Percentiles rank a stretch among this genome's conserved stretches.
phyloP scores from a whole-genome alignment of 2,888 invertebrate species.

The Andrena bicolor region DNA sequence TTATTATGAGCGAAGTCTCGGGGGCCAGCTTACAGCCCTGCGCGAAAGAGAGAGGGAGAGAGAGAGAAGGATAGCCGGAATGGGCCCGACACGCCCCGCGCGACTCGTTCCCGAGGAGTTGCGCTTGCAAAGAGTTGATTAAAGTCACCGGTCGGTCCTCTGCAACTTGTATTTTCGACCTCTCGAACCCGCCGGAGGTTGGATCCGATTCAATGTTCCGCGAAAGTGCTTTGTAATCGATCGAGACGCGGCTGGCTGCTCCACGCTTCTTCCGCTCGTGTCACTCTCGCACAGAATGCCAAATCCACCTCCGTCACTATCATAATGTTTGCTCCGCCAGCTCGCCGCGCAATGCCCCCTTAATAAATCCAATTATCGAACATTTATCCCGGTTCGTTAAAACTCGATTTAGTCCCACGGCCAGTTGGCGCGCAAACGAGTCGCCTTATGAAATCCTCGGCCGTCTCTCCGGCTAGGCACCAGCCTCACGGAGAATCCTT shows the following conservation, averaged over 20 bases:
- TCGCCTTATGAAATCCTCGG: slow-evolving; percentile 53
- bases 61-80: slow-evolving; percentile 42
- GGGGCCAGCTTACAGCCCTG: slow-evolving; percentile 46
- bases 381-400: slow-evolving; percentile 68
- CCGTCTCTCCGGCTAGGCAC: slow-evolving; percentile 10
- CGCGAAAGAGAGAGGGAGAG: slow-evolving; percentile 4
- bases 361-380: slow-evolving; percentile 71
- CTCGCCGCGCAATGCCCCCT: slow-evolving; percentile 49
- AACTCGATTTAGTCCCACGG: slow-evolving; percentile 62
- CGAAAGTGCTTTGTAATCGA: slow-evolving; percentile 74
- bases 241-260: slow-evolving; percentile 45
- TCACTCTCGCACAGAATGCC: slow-evolving; percentile 66
- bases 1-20: slow-evolving; percentile 69
- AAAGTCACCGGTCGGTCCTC: slow-evolving; percentile 67
- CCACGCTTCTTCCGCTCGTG: slow-evolving; percentile 68
- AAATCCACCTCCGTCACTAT: slow-evolving; percentile 61
- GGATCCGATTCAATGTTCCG: slow-evolving; percentile 68
- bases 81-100: slow-evolving; percentile 69
- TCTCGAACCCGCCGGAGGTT: slow-evolving; percentile 51
- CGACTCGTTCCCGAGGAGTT: slow-evolving; percentile 66
- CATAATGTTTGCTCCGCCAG: slow-evolving; percentile 60
- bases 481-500: not conserved
- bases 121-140: slow-evolving; percentile 71
- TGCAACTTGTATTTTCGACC: slow-evolving; percentile 71
- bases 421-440: slow-evolving; percentile 26